Evolutionary conservation across 2,888 invertebrate species (phyloP), one percentile per base, ranked within the genome.

Genomic region (Camptogramma bilineatum): DNA sequence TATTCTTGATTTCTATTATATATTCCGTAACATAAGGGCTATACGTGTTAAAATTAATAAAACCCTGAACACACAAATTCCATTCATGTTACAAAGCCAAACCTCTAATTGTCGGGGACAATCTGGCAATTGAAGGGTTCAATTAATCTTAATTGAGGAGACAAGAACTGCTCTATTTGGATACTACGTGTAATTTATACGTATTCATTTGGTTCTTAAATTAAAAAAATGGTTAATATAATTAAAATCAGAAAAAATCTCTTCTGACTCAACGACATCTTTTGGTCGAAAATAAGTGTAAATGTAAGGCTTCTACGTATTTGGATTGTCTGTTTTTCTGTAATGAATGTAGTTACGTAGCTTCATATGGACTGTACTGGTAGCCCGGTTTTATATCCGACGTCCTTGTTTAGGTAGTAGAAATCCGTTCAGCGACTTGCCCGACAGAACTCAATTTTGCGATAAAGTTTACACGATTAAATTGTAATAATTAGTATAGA

Each of bases 121-220:
- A 62, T 62, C 61, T 56, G 48, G 44, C 61, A 64, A 68, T 64
- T 64, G 62, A 59, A 59, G 68, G 62, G 62, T 39, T 52, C 59
- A 64, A 68, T 68, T 68, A 62, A 59, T 64, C 18, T 62, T 64
- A 68, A 68, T 68, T 58, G 44, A 57, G 44, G 34, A n/a, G 57
- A 57, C 61, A 54, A 67, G 55, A 67, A 64, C 58, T 59, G 68
- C 68, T 64, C 64, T 68, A 68, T 68, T 68, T 68, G 52, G 61
- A 21, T 62, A 42, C 48, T 44, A 28, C 21, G n/a, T 46, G 47
- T 58, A 24, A 24, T 21, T 34, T 13, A n/a, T 16, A 34, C 61
- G 52, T 60, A 44, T 64, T 56, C 8, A 57, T 65, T 44, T 39
- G 34, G 16, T 28, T 18, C 4, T 48, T 2, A 28, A 28, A 28